phyloP scores from a whole-genome alignment of 30 jellyfish, hydroid and myxozoan species.

The Aurelia sp. region DNA sequence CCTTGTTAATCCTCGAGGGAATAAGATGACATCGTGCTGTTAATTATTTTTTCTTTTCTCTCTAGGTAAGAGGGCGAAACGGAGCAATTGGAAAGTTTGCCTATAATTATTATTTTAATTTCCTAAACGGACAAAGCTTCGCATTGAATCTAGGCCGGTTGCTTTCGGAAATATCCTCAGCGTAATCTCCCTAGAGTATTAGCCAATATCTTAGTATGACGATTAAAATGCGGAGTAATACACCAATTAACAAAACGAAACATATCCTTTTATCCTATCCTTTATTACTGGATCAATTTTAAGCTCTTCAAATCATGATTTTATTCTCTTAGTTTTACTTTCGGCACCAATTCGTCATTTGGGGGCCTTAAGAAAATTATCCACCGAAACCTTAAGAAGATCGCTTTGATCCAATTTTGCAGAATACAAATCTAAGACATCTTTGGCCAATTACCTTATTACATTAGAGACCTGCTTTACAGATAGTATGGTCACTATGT shows the following conservation, averaged over 20 bases:
- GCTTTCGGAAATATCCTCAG: constrained; percentile 49
- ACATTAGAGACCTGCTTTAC: constrained; percentile 14
- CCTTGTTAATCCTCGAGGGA: constrained; percentile 37
- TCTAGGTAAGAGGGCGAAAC: constrained; percentile 37
- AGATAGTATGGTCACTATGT: not conserved
- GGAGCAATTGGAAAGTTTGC: constrained; percentile 61
- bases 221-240: constrained; percentile 39
- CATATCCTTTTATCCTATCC: constrained; percentile 55
- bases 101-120: constrained; percentile 61
- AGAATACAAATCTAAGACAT: constrained; percentile 45
- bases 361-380: constrained; percentile 77
- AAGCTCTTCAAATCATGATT: constrained; percentile 66
- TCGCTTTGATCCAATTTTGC: constrained; percentile 66
- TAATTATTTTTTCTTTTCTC: constrained; percentile 60
- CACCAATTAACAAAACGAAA: constrained; percentile 70
- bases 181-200: constrained; percentile 68
- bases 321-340: constrained; percentile 53
- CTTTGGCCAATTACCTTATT: constrained; percentile 36
- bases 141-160: constrained; percentile 56
- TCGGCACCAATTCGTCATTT: constrained; percentile 75
- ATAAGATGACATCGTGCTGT: constrained; percentile 70
- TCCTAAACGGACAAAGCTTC: constrained; percentile 66
- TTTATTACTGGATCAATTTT: constrained; percentile 47
- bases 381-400: constrained; percentile 61
- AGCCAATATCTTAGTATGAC: constrained; percentile 39